Base-by-base conservation (phyloP, 2,113 vertebrate genomes). In the Pithys albifrons region DNA sequence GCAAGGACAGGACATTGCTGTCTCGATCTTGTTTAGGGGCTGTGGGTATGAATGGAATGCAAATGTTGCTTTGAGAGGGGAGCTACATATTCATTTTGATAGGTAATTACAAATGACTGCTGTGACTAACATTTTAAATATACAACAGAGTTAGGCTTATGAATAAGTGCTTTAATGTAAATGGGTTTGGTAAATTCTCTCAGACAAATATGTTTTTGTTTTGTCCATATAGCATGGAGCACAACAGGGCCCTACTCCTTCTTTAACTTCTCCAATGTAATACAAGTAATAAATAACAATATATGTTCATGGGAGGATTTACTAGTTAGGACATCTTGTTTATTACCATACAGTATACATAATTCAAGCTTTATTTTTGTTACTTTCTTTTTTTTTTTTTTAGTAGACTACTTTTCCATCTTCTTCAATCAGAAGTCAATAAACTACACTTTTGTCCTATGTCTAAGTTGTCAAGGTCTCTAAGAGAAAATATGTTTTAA, bases 401-500 rank as follows among this genome's bases (percentile, higher is more conserved):
- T 91, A 28, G 75, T 78, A 85, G 96, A 96, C 96, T 94, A 96
- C 77, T 94, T 97, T 98, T 96, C 96, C 94, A 97, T 98, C 92
- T 97, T 97, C 93, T 96, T 97, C 94, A 97, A 97, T 95, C 96
- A 97, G 84, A 97, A 97, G 94, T 97, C 95, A 97, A 97, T 97
- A 98, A 97, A 98, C 88, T 91, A 96, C 89, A 82, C 89, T 97
- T 98, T 97, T 96, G 95, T 91, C 95, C 95, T 97, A 69, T 91
- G 90, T 97, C 95, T 97, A 97, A 97, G 91, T 96, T 97, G 95
- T 97, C 97, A 98, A 97, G 94, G 94, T 96, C 97, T 98, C 93
- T 96, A 98, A 90, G 88, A 98, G 94, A 97, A 97, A 97, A 97
- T 97, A 94, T 91, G 87, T 93, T 97, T 97, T 97, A 97, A 98